Base-by-base conservation (phyloP, 2,113 vertebrate species). In the Notechis scutatus region DNA sequence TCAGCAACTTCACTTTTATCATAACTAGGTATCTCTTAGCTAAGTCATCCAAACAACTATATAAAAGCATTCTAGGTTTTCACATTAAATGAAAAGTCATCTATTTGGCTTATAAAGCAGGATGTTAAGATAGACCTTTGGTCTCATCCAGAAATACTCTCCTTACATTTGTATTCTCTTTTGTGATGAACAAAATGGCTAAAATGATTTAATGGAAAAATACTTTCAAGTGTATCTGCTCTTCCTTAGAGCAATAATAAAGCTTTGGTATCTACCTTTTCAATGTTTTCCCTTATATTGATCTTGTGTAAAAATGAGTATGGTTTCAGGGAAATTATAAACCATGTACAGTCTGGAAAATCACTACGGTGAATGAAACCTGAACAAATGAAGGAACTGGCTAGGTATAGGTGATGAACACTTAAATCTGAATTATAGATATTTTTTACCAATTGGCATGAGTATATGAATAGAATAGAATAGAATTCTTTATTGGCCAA, bases 381-480 rank as follows among this genome's bases (percentile, higher is more conserved):
- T 54, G 45, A 34, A 54, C 15, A 90, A 90, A 47, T 42, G 26
- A n/a, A 61, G 59, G 74, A 85, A 26, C 29, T 86, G 42, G 18
- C 29, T 45, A 64, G 59, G 21, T 92, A 56, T 57, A 74, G 24
- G 88, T n/a, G 47, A 52, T 8, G 88, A 45, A 34, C 20, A 2
- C 4, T 54, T 88, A 55, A 81, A n/a, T 29, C 34, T 55, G 59
- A 45, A 89, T 89, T 92, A 55, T 74, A 74, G 50, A 47, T 42
- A 45, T 42, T 45, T 3, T 92, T 69, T 59, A 88, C 2, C 92
- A 15, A 92, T 89, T 54, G n/a, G 69, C 59, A 93, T 86, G 93
- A 4, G 26, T 91, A 6, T 18, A 69, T 29, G 34, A n/a, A 56
- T 47, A 47, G 47, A 47, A 47, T 47, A 47, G 47, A 47, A 47